These are phyloP conservation scores for Hemiscyllium ocellatum DNA, from an alignment of 2,113 vertebrate species.

Conservation along the genomic window DNA sequence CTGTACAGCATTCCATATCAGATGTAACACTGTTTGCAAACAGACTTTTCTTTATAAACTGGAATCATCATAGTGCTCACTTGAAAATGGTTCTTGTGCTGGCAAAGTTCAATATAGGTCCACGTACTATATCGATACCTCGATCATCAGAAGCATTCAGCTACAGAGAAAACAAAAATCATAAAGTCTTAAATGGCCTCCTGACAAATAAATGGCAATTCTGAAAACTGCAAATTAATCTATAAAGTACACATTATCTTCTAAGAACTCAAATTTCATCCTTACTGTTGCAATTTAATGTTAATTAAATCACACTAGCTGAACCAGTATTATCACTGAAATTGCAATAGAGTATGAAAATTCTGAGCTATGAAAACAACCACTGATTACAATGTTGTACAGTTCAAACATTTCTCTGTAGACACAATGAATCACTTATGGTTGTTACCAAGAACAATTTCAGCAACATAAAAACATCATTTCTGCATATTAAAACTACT, in stretches of 20 bases:
- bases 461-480: background rate
- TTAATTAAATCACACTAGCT: background rate
- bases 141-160: constrained; percentile 93
- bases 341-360: background rate
- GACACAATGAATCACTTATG: background rate
- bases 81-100: constrained; percentile 98
- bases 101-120: constrained; percentile 87
- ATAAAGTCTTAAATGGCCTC: background rate
- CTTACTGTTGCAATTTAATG: background rate
- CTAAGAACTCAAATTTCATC: background rate
- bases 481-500: background rate
- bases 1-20: background rate
- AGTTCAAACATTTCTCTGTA: background rate
- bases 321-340: background rate
- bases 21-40: background rate
- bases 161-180: constrained; percentile 49
- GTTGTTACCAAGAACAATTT: background rate
- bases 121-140: constrained; percentile 85
- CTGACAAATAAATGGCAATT: background rate
- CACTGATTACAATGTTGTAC: background rate
- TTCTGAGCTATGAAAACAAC: background rate
- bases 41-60: background rate
- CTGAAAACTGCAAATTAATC: background rate
- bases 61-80: constrained; percentile 55
- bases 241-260: background rate